phyloP scores from a whole-genome alignment of 2,797 vertebrate species.

The Sphenodon punctatus region DNA sequence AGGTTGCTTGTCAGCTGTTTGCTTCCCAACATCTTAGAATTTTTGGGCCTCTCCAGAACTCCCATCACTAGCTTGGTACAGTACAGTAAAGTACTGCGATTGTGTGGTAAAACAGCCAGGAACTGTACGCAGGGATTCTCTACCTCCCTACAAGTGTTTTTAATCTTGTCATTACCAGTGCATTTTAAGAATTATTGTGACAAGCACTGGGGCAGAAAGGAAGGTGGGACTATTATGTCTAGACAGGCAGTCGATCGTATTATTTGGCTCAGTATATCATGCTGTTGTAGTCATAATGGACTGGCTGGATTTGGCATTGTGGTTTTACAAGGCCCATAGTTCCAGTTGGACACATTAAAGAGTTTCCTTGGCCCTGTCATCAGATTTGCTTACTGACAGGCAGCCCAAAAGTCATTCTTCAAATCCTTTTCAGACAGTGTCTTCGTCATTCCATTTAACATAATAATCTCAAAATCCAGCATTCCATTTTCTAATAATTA shows the following conservation, averaged over 20 bases:
- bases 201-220: neutral
- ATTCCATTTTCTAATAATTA: neutral
- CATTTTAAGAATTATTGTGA: neutral
- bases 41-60: neutral
- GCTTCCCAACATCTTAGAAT: fast-evolving
- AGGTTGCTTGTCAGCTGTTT: fast-evolving
- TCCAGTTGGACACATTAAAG: neutral
- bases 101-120: fast-evolving
- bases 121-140: neutral
- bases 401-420: neutral
- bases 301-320: neutral
- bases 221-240: neutral
- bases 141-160: neutral
- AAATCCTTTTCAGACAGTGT: neutral
- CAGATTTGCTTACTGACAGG: conserved; percentile 2
- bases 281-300: neutral
- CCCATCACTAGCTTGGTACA: neutral
- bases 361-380: neutral
- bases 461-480: neutral
- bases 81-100: too few species aligned
- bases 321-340: neutral
- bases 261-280: conserved; percentile 18
- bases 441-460: neutral
- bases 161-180: fast-evolving
- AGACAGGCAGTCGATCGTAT: neutral